phyloP scores from a whole-genome alignment of 2,113 vertebrate species.

The Silurus asotus region DNA sequence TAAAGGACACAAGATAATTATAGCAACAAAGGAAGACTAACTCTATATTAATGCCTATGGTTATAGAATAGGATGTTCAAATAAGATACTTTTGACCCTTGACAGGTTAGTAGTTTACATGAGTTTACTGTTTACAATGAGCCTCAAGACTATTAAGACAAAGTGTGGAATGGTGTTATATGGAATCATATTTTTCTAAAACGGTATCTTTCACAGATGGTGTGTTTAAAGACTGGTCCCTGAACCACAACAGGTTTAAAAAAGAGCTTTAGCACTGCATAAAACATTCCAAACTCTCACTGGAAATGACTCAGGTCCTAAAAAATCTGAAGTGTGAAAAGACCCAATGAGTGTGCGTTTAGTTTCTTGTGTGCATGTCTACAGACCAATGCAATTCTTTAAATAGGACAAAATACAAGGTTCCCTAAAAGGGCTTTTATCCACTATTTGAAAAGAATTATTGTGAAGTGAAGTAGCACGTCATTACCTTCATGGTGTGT shows the following conservation, averaged over 20 bases:
- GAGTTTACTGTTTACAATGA: not conserved
- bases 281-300: not conserved
- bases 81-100: not conserved
- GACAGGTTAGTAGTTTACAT: not conserved
- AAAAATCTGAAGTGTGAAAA: not conserved
- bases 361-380: slow-evolving; percentile 10
- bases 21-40: not conserved
- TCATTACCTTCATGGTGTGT: not conserved
- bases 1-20: not conserved
- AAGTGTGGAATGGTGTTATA: not conserved
- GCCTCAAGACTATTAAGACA: not conserved
- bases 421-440: not conserved
- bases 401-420: slow-evolving; percentile 17
- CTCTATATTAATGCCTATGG: not conserved
- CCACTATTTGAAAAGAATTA: not conserved
- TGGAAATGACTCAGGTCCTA: slow-evolving; percentile 15
- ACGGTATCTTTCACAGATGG: slow-evolving; percentile 11
- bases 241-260: not conserved
- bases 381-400: slow-evolving; percentile 9
- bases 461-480: slow-evolving; percentile 2
- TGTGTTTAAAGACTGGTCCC: not conserved
- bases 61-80: not conserved
- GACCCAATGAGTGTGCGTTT: not conserved
- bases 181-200: not conserved
- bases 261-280: slow-evolving; percentile 8